phyloP scores from a whole-genome alignment of 2,113 vertebrate species.

The Takifugu bimaculatus region DNA sequence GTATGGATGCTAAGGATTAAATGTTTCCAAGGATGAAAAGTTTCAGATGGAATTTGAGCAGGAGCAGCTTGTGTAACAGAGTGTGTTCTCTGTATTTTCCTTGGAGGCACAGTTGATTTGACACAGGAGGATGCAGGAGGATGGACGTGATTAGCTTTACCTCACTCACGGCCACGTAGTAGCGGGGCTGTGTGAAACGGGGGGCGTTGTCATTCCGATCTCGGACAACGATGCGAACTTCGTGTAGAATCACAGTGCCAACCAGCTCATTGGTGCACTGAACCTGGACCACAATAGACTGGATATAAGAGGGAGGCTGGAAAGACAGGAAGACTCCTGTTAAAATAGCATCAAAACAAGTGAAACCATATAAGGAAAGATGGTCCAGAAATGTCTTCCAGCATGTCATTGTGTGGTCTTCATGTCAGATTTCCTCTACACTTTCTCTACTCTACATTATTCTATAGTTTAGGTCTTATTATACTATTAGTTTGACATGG shows the following conservation, averaged over 20 bases:
- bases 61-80: neutral
- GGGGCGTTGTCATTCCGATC: slow-evolving; percentile 94
- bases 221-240: slow-evolving; percentile 92
- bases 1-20: too few relatives aligned
- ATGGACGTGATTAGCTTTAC: slow-evolving; percentile 58
- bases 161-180: slow-evolving; percentile 90
- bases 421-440: too few relatives aligned
- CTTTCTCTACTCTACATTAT: too few relatives aligned
- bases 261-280: slow-evolving; percentile 92
- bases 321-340: slow-evolving; percentile 22
- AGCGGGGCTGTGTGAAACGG: slow-evolving; percentile 83
- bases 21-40: too few relatives aligned
- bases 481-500: too few relatives aligned
- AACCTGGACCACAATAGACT: slow-evolving; percentile 95
- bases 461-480: too few relatives aligned
- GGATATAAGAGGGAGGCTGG: slow-evolving; percentile 89
- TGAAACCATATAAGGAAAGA: too few relatives aligned
- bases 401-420: neutral
- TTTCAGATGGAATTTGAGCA: too few relatives aligned
- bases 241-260: slow-evolving; percentile 90
- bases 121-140: too few relatives aligned
- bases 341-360: slow-evolving; percentile 3
- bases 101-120: neutral
- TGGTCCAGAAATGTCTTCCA: slow-evolving; percentile 1
- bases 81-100: neutral